Base-by-base conservation (phyloP, 2,113 vertebrate species). In the Paradisaea rubra region DNA sequence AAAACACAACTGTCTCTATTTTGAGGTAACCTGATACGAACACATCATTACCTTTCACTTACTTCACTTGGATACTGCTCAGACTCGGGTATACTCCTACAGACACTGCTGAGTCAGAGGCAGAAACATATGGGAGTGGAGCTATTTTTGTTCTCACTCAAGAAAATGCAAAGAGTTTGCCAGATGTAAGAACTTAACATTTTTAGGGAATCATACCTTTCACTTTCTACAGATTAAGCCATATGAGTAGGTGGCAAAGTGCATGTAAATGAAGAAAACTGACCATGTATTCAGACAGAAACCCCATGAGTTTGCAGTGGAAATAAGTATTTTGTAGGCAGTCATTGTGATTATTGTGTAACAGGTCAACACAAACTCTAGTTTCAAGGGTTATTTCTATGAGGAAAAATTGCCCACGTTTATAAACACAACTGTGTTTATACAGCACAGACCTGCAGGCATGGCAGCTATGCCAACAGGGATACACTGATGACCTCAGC, bases 71-170 rank as follows among this genome's bases (percentile, higher is more conserved):
- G 80, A 71, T 71, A 79, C 12, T 81, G 85, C 63, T 86, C 68
- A 87, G 72, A 90, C 72, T 86, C 2, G 60, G 52, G 93, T 72
- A 33, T 86, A 94, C 94, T 91, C 91, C 87, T 86, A 93, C 90
- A 84, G 72, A 84, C 80, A 78, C 72, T 93, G 91, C 93, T 96
- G 88, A 96, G 76, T 95, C 93, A 95, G 92, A 95, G 79, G 85
- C 89, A 97, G 80, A 93, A 91, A 94, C 79, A 71, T 86, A 94
- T 44, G 85, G 79, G 64, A 95, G 91, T 20, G 25, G 20, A 90
- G 77, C 80, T 93, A 94, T 74, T 91, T 93, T 69, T 79, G 35
- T 57, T 93, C 60, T 88, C 81, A 63, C 73, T 91, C 76, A 70
- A 73, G 72, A 91, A 86, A 88, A 90, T n/a, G 37, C 21, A n/a